phyloP scores from a whole-genome alignment of 1,140 invertebrate genomes.

The Drosophila subpulchrella region DNA sequence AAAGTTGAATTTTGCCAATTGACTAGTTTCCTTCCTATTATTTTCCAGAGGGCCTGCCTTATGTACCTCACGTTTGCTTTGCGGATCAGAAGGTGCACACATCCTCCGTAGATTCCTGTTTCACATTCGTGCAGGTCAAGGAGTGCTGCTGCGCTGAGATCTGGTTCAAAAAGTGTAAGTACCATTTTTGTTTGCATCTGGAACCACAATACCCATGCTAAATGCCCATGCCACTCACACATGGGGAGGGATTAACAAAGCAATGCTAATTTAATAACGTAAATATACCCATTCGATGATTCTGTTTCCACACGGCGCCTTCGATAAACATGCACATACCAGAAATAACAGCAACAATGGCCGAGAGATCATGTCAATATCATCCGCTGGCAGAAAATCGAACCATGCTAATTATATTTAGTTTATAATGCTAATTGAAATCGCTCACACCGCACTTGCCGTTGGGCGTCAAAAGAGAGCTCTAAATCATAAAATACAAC shows the following conservation, averaged over 20 bases:
- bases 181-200: slow-evolving; percentile 24
- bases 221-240: slow-evolving; percentile 33
- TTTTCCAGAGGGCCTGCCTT: slow-evolving; percentile 87
- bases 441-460: slow-evolving; percentile 47
- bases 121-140: slow-evolving; percentile 86
- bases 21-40: not conserved
- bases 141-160: slow-evolving; percentile 88
- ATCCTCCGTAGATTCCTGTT: slow-evolving; percentile 86
- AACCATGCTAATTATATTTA: slow-evolving; percentile 76
- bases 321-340: slow-evolving; percentile 49
- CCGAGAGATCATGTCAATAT: slow-evolving; percentile 43
- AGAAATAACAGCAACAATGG: slow-evolving; percentile 41
- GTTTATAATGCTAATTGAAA: slow-evolving; percentile 76
- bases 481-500: slow-evolving; percentile 56
- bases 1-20: too few species aligned
- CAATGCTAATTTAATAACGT: slow-evolving; percentile 73
- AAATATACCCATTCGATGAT: slow-evolving; percentile 50
- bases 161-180: slow-evolving; percentile 87
- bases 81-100: slow-evolving; percentile 86
- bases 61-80: slow-evolving; percentile 88
- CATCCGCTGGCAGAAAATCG: slow-evolving; percentile 36
- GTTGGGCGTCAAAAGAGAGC: slow-evolving; percentile 11
- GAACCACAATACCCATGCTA: slow-evolving; percentile 31
- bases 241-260: slow-evolving; percentile 65
- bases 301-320: slow-evolving; percentile 39